phyloP scores from a whole-genome alignment of 1,140 invertebrate species.

The Rhopalosiphum padi region DNA sequence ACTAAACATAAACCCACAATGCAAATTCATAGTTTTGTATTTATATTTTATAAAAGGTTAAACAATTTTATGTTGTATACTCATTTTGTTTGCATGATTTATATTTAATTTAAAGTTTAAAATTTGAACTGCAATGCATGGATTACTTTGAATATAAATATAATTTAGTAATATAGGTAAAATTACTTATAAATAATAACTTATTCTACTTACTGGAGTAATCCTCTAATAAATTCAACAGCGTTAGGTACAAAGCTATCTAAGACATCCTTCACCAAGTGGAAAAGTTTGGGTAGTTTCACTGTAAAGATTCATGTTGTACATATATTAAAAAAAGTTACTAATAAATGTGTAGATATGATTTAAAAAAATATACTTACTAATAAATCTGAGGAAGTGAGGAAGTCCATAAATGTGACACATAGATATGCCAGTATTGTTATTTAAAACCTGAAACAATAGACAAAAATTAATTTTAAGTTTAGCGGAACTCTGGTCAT shows the following conservation, averaged over 20 bases:
- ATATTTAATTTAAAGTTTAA: background rate
- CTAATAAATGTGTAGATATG: background rate
- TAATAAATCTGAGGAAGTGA: constrained; percentile 11
- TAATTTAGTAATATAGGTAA: background rate
- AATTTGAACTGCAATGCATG: background rate
- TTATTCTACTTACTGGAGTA: background rate
- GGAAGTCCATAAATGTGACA: constrained; percentile 35
- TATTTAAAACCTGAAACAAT: background rate
- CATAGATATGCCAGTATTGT: background rate
- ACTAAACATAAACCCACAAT: background rate
- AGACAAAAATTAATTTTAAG: background rate
- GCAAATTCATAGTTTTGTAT: background rate
- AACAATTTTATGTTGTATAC: background rate
- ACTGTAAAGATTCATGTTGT: background rate
- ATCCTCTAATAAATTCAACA: background rate
- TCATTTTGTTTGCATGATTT: background rate
- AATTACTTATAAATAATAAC: background rate
- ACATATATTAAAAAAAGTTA: background rate
- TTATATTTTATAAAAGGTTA: background rate
- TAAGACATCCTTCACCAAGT: background rate
- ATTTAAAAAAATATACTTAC: background rate
- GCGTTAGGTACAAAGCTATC: background rate
- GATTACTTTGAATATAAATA: background rate
- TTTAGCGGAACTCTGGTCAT: background rate
- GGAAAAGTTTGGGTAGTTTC: constrained; percentile 16